phyloP scores from a whole-genome alignment of 1,140 invertebrate species.

The Cylas formicarius region DNA sequence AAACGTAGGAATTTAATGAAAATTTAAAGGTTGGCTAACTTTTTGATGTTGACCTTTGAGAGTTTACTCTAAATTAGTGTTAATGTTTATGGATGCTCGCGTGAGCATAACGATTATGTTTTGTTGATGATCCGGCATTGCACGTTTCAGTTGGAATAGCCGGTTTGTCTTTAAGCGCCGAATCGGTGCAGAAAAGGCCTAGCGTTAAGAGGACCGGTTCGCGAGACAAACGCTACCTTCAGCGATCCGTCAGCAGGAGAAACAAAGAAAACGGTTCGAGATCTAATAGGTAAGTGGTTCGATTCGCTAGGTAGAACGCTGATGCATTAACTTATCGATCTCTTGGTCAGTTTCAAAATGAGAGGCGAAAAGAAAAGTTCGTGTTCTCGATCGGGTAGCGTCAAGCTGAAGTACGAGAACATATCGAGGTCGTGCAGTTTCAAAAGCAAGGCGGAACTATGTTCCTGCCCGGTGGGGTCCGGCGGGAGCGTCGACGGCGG shows the following conservation, averaged over 20 bases:
- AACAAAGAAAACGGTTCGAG: slow-evolving; percentile 60
- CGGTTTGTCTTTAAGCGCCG: slow-evolving; percentile 60
- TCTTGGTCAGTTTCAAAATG: slow-evolving; percentile 39
- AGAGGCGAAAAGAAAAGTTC: slow-evolving; percentile 41
- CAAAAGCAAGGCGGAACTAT: slow-evolving; percentile 36
- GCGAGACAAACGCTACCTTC: slow-evolving; percentile 58
- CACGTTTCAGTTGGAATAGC: slow-evolving; percentile 44
- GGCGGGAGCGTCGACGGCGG: slow-evolving; percentile 24
- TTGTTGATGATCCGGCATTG: too few species aligned
- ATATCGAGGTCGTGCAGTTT: slow-evolving; percentile 41
- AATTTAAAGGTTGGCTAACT: too few species aligned
- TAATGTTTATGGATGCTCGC: neutral
- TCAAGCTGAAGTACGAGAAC: slow-evolving; percentile 45
- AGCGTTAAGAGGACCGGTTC: slow-evolving; percentile 56
- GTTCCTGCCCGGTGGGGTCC: slow-evolving; percentile 31
- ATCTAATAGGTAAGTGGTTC: slow-evolving; percentile 35
- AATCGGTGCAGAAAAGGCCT: slow-evolving; percentile 58
- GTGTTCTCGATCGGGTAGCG: slow-evolving; percentile 42
- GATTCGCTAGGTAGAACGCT: neutral
- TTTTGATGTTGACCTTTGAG: too few species aligned
- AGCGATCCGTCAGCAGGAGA: slow-evolving; percentile 58
- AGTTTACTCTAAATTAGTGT: too few species aligned
- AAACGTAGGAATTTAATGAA: too few species aligned
- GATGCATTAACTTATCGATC: neutral
- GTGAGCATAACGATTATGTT: neutral